phyloP scores from a whole-genome alignment of 2,888 invertebrate species.

The Tachina lurida region DNA sequence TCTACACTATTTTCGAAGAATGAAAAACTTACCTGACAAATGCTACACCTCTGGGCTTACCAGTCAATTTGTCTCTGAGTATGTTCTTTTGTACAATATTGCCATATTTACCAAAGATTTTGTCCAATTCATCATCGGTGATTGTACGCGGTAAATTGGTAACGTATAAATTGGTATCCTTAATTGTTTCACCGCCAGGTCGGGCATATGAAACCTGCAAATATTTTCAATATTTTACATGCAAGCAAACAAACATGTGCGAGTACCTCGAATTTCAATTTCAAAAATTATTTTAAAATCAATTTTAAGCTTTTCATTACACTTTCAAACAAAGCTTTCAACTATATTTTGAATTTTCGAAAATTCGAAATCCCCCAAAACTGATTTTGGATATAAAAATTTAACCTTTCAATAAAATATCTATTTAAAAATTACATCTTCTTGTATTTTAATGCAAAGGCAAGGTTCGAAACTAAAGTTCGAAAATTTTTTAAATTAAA shows the following conservation, averaged over 20 bases:
- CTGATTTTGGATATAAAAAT: no score
- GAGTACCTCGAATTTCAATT: neutral
- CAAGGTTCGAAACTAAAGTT: no score
- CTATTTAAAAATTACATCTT: no score
- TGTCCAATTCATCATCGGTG: conserved; percentile 91
- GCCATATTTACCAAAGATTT: conserved; percentile 94
- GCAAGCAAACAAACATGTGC: neutral
- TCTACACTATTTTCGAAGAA: neutral
- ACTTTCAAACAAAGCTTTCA: no score
- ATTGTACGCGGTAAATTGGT: conserved; percentile 94
- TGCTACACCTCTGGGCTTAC: conserved; percentile 94
- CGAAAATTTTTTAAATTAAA: no score
- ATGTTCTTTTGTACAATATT: conserved; percentile 96
- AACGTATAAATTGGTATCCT: conserved; percentile 96
- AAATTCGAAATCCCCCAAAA: no score
- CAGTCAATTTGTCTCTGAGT: conserved; percentile 93
- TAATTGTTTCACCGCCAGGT: conserved; percentile 95
- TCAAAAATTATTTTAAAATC: no score
- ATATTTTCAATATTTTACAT: neutral
- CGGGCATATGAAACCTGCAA: conserved; percentile 93
- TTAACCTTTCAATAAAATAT: no score
- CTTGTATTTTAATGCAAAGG: no score
- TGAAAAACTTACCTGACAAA: conserved; percentile 89
- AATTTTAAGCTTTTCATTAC: no score
- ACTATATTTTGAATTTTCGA: no score